These are phyloP conservation scores for Hedya salicella DNA, from an alignment of 2,888 invertebrate species.

Conservation along the genomic window DNA sequence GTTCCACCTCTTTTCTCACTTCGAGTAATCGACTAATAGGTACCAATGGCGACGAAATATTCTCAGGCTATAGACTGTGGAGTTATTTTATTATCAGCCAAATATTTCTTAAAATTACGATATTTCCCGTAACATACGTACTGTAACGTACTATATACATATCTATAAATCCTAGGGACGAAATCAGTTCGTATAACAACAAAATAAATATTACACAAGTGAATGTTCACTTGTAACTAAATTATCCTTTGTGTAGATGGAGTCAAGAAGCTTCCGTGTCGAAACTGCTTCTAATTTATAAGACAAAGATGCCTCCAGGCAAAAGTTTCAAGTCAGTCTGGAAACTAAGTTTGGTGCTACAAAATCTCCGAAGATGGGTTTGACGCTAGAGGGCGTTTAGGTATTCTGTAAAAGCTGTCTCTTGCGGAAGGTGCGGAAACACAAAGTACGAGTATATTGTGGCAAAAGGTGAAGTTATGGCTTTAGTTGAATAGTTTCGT, in stretches of 20 bases:
- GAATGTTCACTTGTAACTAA: slow-evolving; percentile 10
- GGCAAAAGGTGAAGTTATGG: not conserved
- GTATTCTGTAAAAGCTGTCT: slow-evolving; percentile 9
- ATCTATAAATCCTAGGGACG: not conserved
- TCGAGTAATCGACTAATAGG: no score
- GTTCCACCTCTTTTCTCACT: no score
- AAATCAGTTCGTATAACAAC: not conserved
- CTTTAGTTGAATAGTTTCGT: no score
- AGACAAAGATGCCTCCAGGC: slow-evolving; percentile 26
- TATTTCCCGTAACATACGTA: no score
- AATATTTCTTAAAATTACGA: not conserved
- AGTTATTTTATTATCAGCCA: slow-evolving; percentile 10
- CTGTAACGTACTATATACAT: no score
- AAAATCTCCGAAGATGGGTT: slow-evolving; percentile 16
- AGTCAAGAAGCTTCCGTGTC: slow-evolving; percentile 15
- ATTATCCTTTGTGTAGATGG: slow-evolving; percentile 19
- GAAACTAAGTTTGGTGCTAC: slow-evolving; percentile 8
- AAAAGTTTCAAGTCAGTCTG: slow-evolving; percentile 28
- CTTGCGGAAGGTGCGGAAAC: not conserved
- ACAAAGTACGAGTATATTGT: not conserved
- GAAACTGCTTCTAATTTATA: slow-evolving; percentile 18
- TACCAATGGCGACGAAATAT: no score
- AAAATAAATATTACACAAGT: not conserved
- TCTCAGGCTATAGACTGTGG: no score
- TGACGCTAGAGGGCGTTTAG: not conserved